Base-by-base conservation (phyloP, 2,797 vertebrate genomes). In the Myotis myotis region DNA sequence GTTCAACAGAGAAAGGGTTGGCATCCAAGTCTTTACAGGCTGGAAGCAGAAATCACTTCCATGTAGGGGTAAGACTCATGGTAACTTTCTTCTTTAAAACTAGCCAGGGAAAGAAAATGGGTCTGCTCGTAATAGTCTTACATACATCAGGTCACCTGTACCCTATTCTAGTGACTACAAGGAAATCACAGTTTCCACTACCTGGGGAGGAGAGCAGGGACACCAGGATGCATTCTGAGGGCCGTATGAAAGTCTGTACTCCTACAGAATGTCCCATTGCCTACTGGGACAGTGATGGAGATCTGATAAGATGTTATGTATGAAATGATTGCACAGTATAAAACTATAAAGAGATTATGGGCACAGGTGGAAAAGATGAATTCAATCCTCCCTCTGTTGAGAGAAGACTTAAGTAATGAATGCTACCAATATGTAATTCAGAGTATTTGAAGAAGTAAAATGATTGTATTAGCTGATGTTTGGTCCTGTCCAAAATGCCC, bases 191-290 rank as follows among this genome's bases (percentile, higher is more conserved):
- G 23, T 3, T 28, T 49, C 36, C 15, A 38, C 6, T 28, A n/a
- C 47, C n/a, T 25, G 1, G 5, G 36, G 8, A 71, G 38, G 5
- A 22, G 19, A 15, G 11, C 5, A 7, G 60, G 30, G 72, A 3
- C 41, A 2, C 11, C 9, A 1, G 15, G 17, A 28, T 16, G 3
- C 28, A 12, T 15, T 25, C 1, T 5, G 0, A 0, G 19, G 2
- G 3, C 23, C 22, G 3, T 0, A 3, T 28, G 36, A 0, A 53
- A 4, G 8, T 47, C 51, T 71, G 23, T 1, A 2, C 10, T 11
- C 49, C 41, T 19, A 2, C 5, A 20, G 5, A 28, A 72, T 19
- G 33, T 17, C 55, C 12, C 47, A 9, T 1, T 10, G 28, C 47
- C 19, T 3, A 5, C 3, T 0, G 23, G 47, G 49, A 11, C 2